These are phyloP conservation scores for Micromys minutus DNA, from an alignment of 2,113 vertebrate genomes.

Conservation along the genomic window DNA sequence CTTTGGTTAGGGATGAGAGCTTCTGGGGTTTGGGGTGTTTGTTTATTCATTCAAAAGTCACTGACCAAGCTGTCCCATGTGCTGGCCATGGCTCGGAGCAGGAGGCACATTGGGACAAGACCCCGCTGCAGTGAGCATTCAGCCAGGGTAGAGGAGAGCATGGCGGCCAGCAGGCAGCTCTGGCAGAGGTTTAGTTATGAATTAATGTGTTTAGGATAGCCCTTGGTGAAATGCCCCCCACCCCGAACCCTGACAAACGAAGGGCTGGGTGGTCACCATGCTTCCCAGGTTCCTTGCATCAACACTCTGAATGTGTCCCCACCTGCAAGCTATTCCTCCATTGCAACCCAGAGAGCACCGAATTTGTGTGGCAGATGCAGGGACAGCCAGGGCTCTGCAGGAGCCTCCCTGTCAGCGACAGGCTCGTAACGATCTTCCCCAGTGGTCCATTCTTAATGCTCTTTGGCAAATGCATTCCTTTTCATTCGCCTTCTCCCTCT, in stretches of 20 bases:
- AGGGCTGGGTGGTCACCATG: neutral
- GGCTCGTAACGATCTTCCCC: conserved; percentile 57
- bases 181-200: neutral
- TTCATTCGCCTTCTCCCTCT: conserved; percentile 45
- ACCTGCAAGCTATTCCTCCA: accelerated
- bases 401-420: conserved; percentile 50
- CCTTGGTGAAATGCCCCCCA: accelerated
- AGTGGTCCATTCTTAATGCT: conserved; percentile 58
- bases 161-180: neutral
- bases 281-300: accelerated
- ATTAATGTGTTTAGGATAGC: accelerated
- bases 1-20: neutral
- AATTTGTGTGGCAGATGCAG: conserved; percentile 33
- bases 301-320: neutral
- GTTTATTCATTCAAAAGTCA: neutral
- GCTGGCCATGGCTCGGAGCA: neutral
- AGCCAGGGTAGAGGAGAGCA: neutral
- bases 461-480: conserved; percentile 71
- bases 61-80: accelerated
- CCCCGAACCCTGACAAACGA: neutral
- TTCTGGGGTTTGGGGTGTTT: neutral
- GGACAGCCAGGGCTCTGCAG: conserved; percentile 33
- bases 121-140: neutral
- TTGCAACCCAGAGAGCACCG: neutral
- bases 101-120: accelerated